Evolutionary conservation across 2,797 vertebrate species (phyloP).

Genomic region (Mionectes olivaceus): DNA sequence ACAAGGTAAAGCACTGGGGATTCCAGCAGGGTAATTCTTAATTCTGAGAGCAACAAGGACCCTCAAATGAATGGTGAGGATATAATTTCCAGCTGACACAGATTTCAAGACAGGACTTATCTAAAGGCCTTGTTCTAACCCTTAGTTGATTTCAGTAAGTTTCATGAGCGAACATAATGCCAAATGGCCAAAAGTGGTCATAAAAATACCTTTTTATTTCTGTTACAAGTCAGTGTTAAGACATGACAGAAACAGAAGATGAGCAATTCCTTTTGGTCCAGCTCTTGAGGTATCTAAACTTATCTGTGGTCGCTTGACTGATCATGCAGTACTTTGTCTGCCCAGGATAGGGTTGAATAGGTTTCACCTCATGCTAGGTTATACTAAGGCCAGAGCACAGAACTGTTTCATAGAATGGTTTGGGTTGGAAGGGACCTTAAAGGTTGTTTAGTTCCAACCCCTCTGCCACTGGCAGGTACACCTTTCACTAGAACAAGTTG

Average conservation of each 20-base stretch:
- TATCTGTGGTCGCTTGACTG: not conserved
- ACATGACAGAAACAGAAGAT: not conserved
- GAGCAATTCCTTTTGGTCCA: not conserved
- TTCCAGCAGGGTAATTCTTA: not conserved
- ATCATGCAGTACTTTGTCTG: not conserved
- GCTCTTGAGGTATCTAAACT: not conserved
- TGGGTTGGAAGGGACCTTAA: not conserved
- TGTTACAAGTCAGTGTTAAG: not conserved
- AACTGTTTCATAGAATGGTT: not conserved
- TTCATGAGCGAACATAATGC: not conserved
- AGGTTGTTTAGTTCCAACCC: not conserved
- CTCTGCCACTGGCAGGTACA: not conserved
- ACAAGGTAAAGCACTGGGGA: not conserved
- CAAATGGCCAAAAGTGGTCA: not conserved
- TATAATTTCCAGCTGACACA: not conserved
- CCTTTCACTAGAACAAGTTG: not conserved
- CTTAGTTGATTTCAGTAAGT: not conserved
- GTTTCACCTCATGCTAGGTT: not conserved
- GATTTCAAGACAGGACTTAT: not conserved
- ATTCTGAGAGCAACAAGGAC: not conserved
- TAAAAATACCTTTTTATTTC: not conserved
- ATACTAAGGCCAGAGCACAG: not conserved
- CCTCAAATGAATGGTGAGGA: not conserved
- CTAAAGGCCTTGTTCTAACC: not conserved
- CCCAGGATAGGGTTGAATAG: not conserved